Conservation (phyloP, 1,140 invertebrate species). For the Drosophila lacteicornis region DNA sequence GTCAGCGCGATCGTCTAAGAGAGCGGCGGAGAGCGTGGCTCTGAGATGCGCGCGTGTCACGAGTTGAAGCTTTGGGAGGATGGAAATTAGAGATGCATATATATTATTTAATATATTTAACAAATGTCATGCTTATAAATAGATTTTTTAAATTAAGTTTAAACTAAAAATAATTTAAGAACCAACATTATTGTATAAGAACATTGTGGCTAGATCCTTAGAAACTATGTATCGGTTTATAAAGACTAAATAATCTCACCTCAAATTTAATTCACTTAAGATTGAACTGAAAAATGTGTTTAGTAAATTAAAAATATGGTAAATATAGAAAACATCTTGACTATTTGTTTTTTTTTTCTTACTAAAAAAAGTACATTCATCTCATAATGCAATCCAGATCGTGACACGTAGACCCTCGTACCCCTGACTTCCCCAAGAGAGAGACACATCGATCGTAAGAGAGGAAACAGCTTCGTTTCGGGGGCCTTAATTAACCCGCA, state of each 20-base stretch:
- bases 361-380: too few relatives aligned
- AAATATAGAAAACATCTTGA: background rate
- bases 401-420: background rate
- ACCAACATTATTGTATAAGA: background rate
- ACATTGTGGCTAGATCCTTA: too few relatives aligned
- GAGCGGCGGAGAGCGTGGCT: background rate
- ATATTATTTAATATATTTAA: background rate
- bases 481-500: conserved; percentile 66
- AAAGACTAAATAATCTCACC: too few relatives aligned
- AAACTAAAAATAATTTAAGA: too few relatives aligned
- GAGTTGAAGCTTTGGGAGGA: background rate
- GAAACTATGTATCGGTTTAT: background rate
- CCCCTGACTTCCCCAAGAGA: conserved; percentile 1
- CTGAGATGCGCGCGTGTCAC: background rate
- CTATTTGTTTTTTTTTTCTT: background rate
- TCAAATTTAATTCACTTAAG: too few relatives aligned
- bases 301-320: background rate
- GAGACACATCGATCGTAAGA: conserved; percentile 22
- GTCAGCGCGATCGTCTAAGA: conserved; percentile 31
- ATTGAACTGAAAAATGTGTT: too few relatives aligned
- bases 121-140: background rate
- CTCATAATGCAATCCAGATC: too few relatives aligned
- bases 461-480: conserved; percentile 21
- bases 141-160: too few relatives aligned
- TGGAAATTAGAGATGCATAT: too few relatives aligned